Evolutionary conservation across 2,113 vertebrate genomes (phyloP), one percentile per base, ranked within the genome.

Genomic region (Microcebus tavaratra): DNA sequence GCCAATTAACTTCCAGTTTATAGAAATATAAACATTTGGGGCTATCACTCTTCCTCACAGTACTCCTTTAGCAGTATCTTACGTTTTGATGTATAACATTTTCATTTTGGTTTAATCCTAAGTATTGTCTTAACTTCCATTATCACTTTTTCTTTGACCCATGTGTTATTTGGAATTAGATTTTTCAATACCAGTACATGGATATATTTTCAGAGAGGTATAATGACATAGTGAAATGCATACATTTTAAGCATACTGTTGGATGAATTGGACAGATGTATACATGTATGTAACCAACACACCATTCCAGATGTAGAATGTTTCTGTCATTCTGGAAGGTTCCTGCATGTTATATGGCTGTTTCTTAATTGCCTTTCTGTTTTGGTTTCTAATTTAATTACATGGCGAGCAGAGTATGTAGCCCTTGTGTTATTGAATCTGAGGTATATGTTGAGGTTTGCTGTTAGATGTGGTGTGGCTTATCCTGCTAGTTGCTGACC

Each of bases 331-430:
- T 73, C 79, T 75, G 55, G 70, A 75, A 91, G 83, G 13, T 84
- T 84, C 27, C 48, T 88, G 12, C 27, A 23, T 75, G 39, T 79
- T 50, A 27, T 55, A 25, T 68, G 29, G 34, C 2, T 72, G 12
- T 70, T 87, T 70, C 42, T 36, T 36, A 72, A 27, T 48, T 89
- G 13, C 11, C 3, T 79, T 95, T 90, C 61, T 91, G 31, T 55
- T 82, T 36, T 79, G 45, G 31, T 82, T 94, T 94, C 55, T 88
- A 68, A 61, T 87, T 87, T 76, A 90, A 59, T 94, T 86, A 68
- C 18, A 57, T 14, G 86, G 31, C 29, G 23, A 87, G 50, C 21
- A 50, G 92, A 50, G 23, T 23, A 14, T 81, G 50, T 93, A 25
- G 23, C 88, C 45, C 81, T 81, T 89, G 36, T 85, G 57, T 88